Conservation (phyloP, 2,113 vertebrate genomes). For the Ptilorrhoa leucosticta region DNA sequence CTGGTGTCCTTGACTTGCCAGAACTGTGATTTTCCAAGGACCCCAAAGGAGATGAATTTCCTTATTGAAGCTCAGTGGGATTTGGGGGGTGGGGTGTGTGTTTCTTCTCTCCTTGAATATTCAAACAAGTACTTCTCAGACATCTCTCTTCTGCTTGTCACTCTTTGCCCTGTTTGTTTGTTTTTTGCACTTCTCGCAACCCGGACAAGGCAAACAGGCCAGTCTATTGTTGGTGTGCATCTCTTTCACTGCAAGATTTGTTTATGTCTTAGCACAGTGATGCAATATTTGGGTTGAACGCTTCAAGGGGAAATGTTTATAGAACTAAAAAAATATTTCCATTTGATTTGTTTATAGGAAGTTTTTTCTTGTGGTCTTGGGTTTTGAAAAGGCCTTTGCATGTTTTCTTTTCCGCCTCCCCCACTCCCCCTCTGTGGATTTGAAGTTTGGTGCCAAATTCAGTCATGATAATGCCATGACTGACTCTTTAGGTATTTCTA, state of each 20-base stretch:
- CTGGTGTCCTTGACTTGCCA: neutral
- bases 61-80: neutral
- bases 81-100: neutral
- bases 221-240: conserved; percentile 54
- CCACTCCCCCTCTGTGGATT: neutral
- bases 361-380: conserved; percentile 61
- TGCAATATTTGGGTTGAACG: conserved; percentile 66
- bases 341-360: conserved; percentile 68
- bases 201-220: conserved; percentile 14
- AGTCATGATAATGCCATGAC: conserved; percentile 32
- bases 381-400: conserved; percentile 56
- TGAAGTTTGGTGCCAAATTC: conserved; percentile 31
- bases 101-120: neutral
- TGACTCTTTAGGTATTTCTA: conserved; percentile 45
- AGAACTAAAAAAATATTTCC: conserved; percentile 67
- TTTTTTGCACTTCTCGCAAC: conserved; percentile 40
- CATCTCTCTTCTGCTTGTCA: conserved; percentile 24
- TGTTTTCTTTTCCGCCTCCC: conserved; percentile 48
- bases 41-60: neutral
- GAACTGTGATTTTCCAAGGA: neutral
- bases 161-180: conserved; percentile 57
- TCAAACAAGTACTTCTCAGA: neutral
- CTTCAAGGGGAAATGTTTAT: conserved; percentile 64
- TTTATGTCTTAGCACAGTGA: conserved; percentile 62
- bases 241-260: conserved; percentile 54